Conservation (phyloP, 2,113 vertebrate genomes). For the Neotoma lepida region DNA sequence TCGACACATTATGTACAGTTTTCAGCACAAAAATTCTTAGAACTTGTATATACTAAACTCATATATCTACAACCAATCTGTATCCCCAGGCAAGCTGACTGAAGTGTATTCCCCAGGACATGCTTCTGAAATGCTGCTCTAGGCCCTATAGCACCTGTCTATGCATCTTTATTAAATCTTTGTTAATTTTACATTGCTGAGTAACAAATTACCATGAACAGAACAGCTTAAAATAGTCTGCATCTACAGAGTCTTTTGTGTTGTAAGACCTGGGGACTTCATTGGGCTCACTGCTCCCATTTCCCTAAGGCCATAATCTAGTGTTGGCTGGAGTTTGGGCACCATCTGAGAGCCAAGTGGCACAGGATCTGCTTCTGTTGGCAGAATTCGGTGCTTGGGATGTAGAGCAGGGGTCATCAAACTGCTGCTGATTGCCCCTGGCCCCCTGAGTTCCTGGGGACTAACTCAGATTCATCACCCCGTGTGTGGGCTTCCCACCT, state of each 20-base stretch:
- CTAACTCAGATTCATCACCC: rapidly evolving
- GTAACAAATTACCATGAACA: not conserved
- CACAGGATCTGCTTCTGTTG: not conserved
- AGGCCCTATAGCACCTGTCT: not conserved
- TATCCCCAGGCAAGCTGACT: not conserved
- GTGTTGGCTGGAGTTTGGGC: rapidly evolving
- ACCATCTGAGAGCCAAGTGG: not conserved
- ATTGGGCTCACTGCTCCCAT: no score
- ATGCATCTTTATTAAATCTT: not conserved
- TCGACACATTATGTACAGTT: not conserved
- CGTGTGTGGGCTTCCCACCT: rapidly evolving
- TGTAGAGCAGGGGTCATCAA: not conserved
- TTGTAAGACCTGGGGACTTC: not conserved
- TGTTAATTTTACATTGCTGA: not conserved
- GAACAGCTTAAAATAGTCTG: not conserved
- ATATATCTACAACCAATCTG: not conserved
- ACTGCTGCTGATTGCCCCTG: not conserved
- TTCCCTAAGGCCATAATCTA: rapidly evolving
- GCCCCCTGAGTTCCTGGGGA: no score
- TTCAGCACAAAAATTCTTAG: not conserved
- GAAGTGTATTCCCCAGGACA: not conserved
- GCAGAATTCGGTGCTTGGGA: not conserved
- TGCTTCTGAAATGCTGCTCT: not conserved
- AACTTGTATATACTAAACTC: not conserved
- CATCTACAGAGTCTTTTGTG: no score